A percentile compares a stretch with the other conserved stretches of the same genome.
Evolutionary conservation across 2,113 vertebrate genomes (phyloP).

Genomic region (Myrmophylax atrothorax): DNA sequence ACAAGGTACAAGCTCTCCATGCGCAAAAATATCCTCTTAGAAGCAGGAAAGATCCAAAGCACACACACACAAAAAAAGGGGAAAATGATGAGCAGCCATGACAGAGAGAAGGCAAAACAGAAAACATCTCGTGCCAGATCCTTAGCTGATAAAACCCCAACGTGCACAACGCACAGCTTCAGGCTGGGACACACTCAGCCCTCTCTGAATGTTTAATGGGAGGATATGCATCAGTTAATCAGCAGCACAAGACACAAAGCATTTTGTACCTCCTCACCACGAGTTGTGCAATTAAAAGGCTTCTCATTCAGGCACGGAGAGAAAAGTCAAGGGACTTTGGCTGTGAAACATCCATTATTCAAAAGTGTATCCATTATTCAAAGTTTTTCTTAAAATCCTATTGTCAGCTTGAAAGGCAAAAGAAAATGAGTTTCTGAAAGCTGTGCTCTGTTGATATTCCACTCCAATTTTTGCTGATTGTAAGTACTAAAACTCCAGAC

Average conservation of each 20-base stretch:
- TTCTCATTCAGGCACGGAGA: constrained; percentile 47
- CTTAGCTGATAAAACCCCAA: constrained; percentile 1
- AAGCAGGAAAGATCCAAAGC: neutral
- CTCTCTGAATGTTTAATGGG: constrained; percentile 59
- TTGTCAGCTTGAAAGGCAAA: constrained; percentile 57
- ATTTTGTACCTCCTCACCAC: constrained; percentile 35
- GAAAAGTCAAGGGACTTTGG: constrained; percentile 48
- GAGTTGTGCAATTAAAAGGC: constrained; percentile 58
- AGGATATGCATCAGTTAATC: constrained; percentile 17
- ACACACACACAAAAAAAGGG: neutral
- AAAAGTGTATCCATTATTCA: constrained; percentile 68
- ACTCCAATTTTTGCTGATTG: constrained; percentile 41
- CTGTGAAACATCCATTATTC: constrained; percentile 66
- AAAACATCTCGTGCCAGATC: neutral
- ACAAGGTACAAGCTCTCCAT: neutral
- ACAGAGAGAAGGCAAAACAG: neutral
- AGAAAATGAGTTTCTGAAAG: constrained; percentile 58
- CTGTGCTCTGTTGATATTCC: constrained; percentile 28
- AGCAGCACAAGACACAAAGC: constrained; percentile 38
- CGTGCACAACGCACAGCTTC: neutral
- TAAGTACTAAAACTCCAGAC: constrained; percentile 24
- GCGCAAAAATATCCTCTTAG: neutral
- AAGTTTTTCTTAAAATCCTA: constrained; percentile 61
- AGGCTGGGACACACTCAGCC: neutral
- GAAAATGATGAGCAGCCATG: neutral